These are phyloP conservation scores for Pilophorus perplexus DNA, from an alignment of 2,888 invertebrate genomes.

Conservation along the genomic window DNA sequence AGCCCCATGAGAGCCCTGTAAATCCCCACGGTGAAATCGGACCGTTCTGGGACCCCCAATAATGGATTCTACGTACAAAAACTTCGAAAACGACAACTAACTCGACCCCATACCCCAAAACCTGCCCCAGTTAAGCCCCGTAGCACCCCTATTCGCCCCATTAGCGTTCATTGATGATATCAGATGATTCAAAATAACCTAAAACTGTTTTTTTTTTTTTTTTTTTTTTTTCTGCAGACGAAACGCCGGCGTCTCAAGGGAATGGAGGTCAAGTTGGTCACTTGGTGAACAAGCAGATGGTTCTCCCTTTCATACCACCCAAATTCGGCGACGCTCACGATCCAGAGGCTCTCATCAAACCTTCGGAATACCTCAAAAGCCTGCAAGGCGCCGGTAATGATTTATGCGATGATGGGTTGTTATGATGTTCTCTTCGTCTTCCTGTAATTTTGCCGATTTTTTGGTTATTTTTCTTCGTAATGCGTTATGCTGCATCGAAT, in stretches of 20 bases:
- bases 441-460: neutral
- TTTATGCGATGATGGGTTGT: neutral
- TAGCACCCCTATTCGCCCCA: no score
- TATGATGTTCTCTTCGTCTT: neutral
- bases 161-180: no score
- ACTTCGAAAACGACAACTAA: no score
- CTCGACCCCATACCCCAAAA: no score
- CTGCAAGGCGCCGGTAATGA: conserved; percentile 58
- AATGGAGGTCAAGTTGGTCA: conserved; percentile 39
- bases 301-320: conserved; percentile 85
- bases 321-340: conserved; percentile 72
- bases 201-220: no score
- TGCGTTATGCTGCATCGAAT: neutral
- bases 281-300: conserved; percentile 80
- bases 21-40: no score
- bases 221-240: conserved; percentile 6
- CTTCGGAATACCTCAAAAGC: conserved; percentile 85
- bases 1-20: no score
- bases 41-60: no score
- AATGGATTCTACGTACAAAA: no score
- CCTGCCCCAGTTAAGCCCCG: no score
- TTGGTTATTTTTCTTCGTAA: neutral
- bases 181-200: no score
- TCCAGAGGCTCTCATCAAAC: conserved; percentile 83
- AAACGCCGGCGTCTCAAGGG: neutral